A percentile compares a stretch with the other conserved stretches of the same genome.
Conservation (phyloP, 2,797 vertebrate species). For the Anguilla anguilla region DNA sequence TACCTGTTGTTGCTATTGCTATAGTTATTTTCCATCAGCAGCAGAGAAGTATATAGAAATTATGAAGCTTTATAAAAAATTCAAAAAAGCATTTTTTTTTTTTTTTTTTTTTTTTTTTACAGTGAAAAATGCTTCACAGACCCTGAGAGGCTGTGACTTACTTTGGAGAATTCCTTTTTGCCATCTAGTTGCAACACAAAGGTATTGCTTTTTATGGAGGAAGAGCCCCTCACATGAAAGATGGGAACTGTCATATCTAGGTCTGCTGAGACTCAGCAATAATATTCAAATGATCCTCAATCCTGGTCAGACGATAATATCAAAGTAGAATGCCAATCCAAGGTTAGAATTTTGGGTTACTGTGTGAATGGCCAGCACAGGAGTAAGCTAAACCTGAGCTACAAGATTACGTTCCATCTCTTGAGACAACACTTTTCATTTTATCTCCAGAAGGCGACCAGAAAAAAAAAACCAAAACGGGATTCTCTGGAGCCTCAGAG, state of each 20-base stretch:
- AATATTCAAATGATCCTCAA: background rate
- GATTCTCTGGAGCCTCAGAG: background rate
- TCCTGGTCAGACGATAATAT: no score
- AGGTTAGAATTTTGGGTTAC: background rate
- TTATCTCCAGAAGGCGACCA: background rate
- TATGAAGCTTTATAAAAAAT: background rate
- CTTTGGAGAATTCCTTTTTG: background rate
- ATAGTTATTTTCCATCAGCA: background rate
- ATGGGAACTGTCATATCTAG: background rate
- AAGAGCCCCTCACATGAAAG: background rate
- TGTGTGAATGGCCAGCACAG: background rate
- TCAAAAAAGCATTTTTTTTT: background rate
- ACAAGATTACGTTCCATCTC: background rate
- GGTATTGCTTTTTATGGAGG: background rate
- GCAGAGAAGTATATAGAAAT: background rate
- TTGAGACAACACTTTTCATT: background rate
- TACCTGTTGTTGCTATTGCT: background rate
- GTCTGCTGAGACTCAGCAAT: background rate
- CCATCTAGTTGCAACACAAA: background rate
- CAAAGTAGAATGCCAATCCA: background rate
- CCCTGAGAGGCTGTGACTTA: background rate
- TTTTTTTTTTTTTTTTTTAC: background rate
- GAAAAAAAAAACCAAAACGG: background rate
- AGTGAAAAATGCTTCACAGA: background rate
- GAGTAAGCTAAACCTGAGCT: background rate